These are phyloP conservation scores for Drosophila takahashii DNA, from an alignment of 1,140 invertebrate species.

Conservation along the genomic window DNA sequence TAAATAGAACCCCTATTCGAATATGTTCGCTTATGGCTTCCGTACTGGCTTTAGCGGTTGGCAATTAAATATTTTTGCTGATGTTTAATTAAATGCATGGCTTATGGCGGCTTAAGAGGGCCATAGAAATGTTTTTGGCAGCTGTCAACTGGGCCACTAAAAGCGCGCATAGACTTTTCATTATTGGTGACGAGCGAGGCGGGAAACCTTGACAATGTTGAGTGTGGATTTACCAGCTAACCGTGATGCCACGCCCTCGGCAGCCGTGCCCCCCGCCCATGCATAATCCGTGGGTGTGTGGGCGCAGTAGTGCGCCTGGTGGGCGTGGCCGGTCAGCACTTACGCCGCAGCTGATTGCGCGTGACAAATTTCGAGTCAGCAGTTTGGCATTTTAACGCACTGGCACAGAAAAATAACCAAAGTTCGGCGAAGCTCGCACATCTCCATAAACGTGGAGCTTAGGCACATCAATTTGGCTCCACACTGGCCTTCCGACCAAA, in stretches of 20 bases:
- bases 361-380: conserved; percentile 74
- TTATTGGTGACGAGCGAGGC: conserved; percentile 36
- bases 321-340: conserved; percentile 49
- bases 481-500: neutral
- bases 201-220: conserved; percentile 59
- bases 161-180: conserved; percentile 51
- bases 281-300: conserved; percentile 49
- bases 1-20: neutral
- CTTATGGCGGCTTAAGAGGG: conserved; percentile 35
- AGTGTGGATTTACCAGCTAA: conserved; percentile 24
- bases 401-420: conserved; percentile 27
- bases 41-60: neutral
- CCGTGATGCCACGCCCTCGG: conserved; percentile 12
- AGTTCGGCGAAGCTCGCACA: conserved; percentile 3
- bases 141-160: conserved; percentile 57
- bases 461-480: conserved; percentile 58
- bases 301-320: neutral
- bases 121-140: conserved; percentile 57
- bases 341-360: conserved; percentile 65
- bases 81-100: conserved; percentile 54
- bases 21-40: conserved; percentile 17
- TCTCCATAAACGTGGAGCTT: conserved; percentile 12
- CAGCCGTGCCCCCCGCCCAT: neutral
- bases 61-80: conserved; percentile 35
- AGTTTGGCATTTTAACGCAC: conserved; percentile 62